Evolutionary conservation across 2,113 vertebrate species (phyloP), one percentile per base, ranked within the genome.

Genomic region (Proteles cristata): DNA sequence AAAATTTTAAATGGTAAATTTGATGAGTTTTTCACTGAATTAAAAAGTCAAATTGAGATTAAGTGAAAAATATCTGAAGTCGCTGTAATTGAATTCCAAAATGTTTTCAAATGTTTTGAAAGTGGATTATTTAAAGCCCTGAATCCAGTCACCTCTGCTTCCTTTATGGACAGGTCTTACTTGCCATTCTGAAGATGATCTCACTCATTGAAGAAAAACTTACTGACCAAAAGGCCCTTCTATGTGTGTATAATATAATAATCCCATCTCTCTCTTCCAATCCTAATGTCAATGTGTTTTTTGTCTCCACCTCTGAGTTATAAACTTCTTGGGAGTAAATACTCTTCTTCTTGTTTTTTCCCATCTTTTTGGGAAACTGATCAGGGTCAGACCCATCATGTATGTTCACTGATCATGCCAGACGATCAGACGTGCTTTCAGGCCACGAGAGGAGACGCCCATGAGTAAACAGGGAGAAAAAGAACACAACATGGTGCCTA

Each of bases 91-190:
- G 28, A 77, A 35, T 93, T 82, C 74, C 61, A 85, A 94, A 93
- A 55, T 97, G 61, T 85, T 91, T 90, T 77, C 76, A 97, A 93
- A 43, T 96, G 31, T 89, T 74, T 92, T 92, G 68, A 65, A 82
- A 55, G 45, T 58, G 31, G 35, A 43, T 19, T 28, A 31, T 55
- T 82, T 81, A 77, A 87, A 66, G 3, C 15, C 28, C 2, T 15
- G 31, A 71, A 14, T 71, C 58, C 61, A 45, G 83, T 93, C 1
- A 4, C 45, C 31, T 65, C 39, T 39, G 66, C 5, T n/a, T n/a
- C 17, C 39, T 48, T 93, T 61, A 11, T 11, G 61, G 26, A 26
- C 5, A 94, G 8, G 2, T 88, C 48, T 28, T 79, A 45, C 14
- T 43, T 86, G 39, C 2, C 12, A 43, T 1, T 94, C 7, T 87